Evolutionary conservation across 2,113 vertebrate species (phyloP).

Genomic region (Colistium nudipinnis): DNA sequence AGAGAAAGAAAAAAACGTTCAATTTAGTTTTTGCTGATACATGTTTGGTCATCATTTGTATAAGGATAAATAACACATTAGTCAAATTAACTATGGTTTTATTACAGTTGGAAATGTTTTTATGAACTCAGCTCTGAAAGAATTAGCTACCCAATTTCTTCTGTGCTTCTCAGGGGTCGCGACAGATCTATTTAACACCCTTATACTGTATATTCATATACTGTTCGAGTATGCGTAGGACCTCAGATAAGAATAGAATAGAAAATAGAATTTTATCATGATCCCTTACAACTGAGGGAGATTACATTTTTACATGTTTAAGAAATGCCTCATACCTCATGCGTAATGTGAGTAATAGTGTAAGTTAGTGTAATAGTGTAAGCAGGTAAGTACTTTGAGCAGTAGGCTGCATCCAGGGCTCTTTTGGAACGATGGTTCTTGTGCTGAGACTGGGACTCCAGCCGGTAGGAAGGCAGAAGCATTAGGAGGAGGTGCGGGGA

Average conservation of each 20-base stretch:
- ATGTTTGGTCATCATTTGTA: background rate
- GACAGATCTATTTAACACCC: background rate
- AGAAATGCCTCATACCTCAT: too few species aligned
- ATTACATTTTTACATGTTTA: too few species aligned
- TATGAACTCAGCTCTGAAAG: background rate
- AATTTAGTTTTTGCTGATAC: background rate
- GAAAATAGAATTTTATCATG: too few species aligned
- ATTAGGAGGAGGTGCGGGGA: constrained; percentile 83
- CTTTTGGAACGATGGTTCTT: constrained; percentile 78
- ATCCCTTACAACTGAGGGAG: too few species aligned
- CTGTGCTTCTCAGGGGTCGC: background rate
- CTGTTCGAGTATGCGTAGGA: too few species aligned
- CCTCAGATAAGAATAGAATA: too few species aligned
- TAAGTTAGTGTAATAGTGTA: background rate
- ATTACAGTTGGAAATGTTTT: background rate
- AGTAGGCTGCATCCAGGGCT: constrained; percentile 80
- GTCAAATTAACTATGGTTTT: background rate
- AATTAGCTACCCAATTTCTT: background rate
- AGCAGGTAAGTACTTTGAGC: constrained; percentile 75
- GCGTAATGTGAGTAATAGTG: background rate
- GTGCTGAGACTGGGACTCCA: constrained; percentile 78
- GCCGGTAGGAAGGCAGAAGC: constrained; percentile 81
- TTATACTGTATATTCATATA: too few species aligned
- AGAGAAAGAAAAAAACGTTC: background rate
- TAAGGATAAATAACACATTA: background rate